Evolutionary conservation across 53 echinoderm and acorn worm genomes (phyloP).

Genomic region (Luidia sarsii): DNA sequence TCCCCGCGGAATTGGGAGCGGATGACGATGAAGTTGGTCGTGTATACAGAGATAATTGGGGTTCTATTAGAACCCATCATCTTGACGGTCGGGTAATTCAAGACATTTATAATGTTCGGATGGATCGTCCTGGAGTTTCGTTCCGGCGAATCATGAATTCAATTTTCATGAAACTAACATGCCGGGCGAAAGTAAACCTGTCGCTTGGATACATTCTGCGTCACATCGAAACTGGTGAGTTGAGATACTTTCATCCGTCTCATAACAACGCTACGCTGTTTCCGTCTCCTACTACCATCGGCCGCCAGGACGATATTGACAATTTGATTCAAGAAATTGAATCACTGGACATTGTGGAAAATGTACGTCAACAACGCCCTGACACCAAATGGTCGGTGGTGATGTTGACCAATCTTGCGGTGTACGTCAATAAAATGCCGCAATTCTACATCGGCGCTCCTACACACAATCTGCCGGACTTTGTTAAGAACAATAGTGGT

Average conservation of each 20-base stretch:
- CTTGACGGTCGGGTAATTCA: background rate
- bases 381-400: conserved; percentile 55
- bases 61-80: conserved; percentile 12
- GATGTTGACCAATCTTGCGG: conserved; percentile 23
- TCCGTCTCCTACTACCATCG: conserved; percentile 2
- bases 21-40: background rate
- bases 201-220: conserved; percentile 49
- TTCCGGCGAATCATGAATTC: background rate
- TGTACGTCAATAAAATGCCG: conserved; percentile 23
- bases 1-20: background rate
- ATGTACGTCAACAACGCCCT: conserved; percentile 5
- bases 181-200: conserved; percentile 25
- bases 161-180: background rate
- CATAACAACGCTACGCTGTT: conserved; percentile 42
- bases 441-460: conserved; percentile 51
- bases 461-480: conserved; percentile 5
- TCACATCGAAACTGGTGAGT: conserved; percentile 53
- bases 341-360: conserved; percentile 3
- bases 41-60: background rate
- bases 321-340: conserved; percentile 1
- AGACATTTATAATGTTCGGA: background rate
- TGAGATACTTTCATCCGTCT: conserved; percentile 43
- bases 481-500: conserved; percentile 28
- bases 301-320: background rate
- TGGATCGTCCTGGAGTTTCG: background rate